Evolutionary conservation across 2,113 vertebrate genomes (phyloP), one percentile per base, ranked within the genome.

Genomic region (Cottus gobio): DNA sequence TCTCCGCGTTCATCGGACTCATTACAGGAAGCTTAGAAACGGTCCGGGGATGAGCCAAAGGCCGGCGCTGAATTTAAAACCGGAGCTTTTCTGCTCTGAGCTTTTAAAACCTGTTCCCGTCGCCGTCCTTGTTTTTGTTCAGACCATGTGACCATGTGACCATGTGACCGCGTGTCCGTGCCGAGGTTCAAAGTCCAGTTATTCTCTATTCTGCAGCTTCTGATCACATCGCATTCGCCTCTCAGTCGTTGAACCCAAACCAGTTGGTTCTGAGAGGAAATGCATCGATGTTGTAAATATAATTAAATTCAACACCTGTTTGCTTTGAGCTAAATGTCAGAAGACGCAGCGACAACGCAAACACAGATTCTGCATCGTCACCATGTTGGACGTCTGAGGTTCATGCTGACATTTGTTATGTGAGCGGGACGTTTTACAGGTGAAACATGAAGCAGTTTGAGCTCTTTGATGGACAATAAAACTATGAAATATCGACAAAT

Each of bases 1-100:
- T 79, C 42, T 81, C 83, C 85, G 90, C 88, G 86, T 92, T 92
- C 79, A 87, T 85, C 71, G 70, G 65, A 74, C 76, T 84, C 88
- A 79, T 75, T 71, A 80, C 76, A 85, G 80, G 77, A 89, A 86
- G 89, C 91, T 83, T 72, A 82, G 75, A 84, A 79, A 77, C 61
- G 31, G 77, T 82, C 68, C 61, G 71, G 70, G 85, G 75, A 80
- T 39, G 37, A 86, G 84, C 66, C 85, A 87, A 76, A 80, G 72
- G 75, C 57, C 13, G 3, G 70, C 10, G 28, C 71, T 62, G n/a
- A 71, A 83, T 84, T 84, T 69, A 63, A 84, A 82, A 84, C 68
- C 50, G 15, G 1, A 31, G 63, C 44, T 68, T 75, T 71, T 72
- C 66, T 72, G 58, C 54, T 48, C 7, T 30, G 26, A 10, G 62